Evolutionary conservation across 2,113 vertebrate genomes (phyloP), one percentile per base, ranked within the genome.

Genomic region (Myotis davidii): DNA sequence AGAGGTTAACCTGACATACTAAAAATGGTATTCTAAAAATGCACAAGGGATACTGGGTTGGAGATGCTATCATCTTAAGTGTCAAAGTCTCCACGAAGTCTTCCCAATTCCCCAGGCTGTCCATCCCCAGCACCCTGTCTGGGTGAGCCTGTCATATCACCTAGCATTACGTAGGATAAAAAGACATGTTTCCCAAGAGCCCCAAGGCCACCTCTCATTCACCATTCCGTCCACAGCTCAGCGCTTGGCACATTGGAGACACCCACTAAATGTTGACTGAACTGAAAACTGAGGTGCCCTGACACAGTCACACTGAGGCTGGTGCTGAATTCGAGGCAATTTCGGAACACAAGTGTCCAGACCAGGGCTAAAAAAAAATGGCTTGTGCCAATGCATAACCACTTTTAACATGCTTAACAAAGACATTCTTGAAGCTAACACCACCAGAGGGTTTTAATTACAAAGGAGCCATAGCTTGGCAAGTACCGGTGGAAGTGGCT

Each of bases 361-460:
- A 90, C 32, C 8, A 59, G 18, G 42, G 34, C 88, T 88, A 86
- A 95, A 61, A 79, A 95, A 96, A 65, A 64, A n/a, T 16, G 32
- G 74, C 56, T 96, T 88, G 91, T 81, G 77, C 73, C 73, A 65
- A 88, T 25, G 74, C n/a, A 64, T 5, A 52, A 85, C 67, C 61
- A 83, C 37, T 72, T 92, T 45, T 67, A 69, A 45, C 42, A 32
- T 6, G 13, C 29, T 82, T 78, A 92, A 88, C 54, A 59, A 85
- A 94, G 39, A 52, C 82, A 77, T 93, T 88, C 90, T 56, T 27
- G 48, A 96, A 85, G 48, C 87, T 56, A 73, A 27, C 3, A 32
- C 73, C 74, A 69, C 88, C 70, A 42, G 69, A 56, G 74, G 45
- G 85, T 82, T 96, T 94, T 95, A 69, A 94, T 91, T 64, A 96